phyloP scores from a whole-genome alignment of 2,888 invertebrate species.

The Pyrrhopygopsis socrates region DNA sequence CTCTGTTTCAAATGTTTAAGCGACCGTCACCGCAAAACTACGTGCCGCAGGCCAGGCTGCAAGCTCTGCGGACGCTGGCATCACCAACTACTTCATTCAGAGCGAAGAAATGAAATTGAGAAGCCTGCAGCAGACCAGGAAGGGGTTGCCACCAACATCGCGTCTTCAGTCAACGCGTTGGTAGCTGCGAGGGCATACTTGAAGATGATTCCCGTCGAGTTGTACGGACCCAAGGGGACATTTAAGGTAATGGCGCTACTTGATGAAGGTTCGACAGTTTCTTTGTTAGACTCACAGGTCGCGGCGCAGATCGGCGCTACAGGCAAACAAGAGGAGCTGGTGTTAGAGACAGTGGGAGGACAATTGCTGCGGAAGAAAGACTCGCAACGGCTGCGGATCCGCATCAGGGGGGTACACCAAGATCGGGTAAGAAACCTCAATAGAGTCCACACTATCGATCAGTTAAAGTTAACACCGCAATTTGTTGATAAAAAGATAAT shows the following conservation, averaged over 20 bases:
- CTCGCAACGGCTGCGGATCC: slow-evolving; percentile 3
- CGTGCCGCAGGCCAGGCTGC: neutral
- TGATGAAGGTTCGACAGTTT: slow-evolving; percentile 6
- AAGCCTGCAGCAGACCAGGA: neutral
- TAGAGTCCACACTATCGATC: neutral
- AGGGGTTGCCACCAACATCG: neutral
- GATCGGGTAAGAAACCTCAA: neutral
- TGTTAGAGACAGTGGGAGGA: neutral
- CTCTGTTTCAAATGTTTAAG: neutral
- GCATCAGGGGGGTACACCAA: neutral
- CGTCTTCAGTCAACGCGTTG: neutral
- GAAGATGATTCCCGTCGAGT: slow-evolving; percentile 5
- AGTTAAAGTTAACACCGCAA: neutral
- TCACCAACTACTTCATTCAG: no score
- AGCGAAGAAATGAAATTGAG: neutral
- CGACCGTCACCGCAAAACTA: neutral
- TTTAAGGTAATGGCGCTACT: neutral
- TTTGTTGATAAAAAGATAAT: neutral
- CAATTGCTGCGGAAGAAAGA: neutral
- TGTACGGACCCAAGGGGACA: slow-evolving; percentile 4
- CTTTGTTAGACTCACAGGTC: neutral
- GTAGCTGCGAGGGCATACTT: neutral
- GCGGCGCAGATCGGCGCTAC: slow-evolving; percentile 5
- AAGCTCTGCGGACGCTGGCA: neutral
- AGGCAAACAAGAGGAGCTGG: slow-evolving; percentile 3